Evolutionary conservation across 2,113 vertebrate genomes (phyloP), one percentile per base, ranked within the genome.

Genomic region (Camelus dromedarius): DNA sequence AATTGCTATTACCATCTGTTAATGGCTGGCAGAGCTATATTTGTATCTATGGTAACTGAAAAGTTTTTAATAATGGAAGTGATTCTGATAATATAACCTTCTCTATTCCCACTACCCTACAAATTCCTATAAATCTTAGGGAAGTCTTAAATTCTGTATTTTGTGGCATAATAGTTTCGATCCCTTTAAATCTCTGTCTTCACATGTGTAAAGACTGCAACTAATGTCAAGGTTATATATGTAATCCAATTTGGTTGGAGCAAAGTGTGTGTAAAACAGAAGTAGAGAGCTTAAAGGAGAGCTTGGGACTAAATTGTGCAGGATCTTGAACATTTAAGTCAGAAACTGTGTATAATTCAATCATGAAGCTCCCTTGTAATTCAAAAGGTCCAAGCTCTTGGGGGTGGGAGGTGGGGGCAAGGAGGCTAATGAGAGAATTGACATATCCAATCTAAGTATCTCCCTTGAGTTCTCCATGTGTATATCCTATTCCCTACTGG

Each of bases 1-100:
- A 70, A 69, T 16, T 66, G 48, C 67, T 50, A 24, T 73, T 93
- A 24, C 58, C 58, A 28, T 73, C 76, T 79, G 42, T 48, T 83
- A 73, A 84, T 84, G 66, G 10, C 52, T 81, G 60, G 28, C 46
- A 92, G 66, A 86, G 38, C 6, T 30, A 28, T 50, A 16, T 73
- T 20, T 89, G 14, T 94, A 42, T 70, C 83, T 69, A 22, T 75
- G n/a, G 26, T 64, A 76, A 60, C 28, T 72, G 58, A 84, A 95
- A 83, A 2, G 87, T n/a, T 50, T 80, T 64, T 67, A 77, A 75
- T 87, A 58, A 80, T 28, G 79, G 30, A 87, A 90, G 28, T 88
- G 26, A 48, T 89, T 73, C 28, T 77, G 5, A 64, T 54, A 85
- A 22, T 35, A 5, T 12, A 77, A 48, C 28, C 52, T 85, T 83